Conservation (phyloP, 2,113 vertebrate species). For the Colinus virginianus region DNA sequence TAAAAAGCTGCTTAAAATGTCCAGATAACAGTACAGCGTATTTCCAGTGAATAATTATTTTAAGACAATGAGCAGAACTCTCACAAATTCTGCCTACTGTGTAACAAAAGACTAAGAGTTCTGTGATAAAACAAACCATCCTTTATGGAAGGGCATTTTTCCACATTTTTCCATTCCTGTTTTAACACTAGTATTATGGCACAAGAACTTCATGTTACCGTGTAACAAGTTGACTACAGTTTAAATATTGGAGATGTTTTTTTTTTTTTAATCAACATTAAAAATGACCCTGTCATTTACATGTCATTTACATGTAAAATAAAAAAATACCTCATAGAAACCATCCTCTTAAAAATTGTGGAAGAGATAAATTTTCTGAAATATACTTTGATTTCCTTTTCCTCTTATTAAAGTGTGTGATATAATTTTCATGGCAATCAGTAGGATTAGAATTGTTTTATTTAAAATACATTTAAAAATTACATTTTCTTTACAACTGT, state of each 20-base stretch:
- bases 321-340: neutral
- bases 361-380: neutral
- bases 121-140: neutral
- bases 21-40: neutral
- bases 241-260: neutral
- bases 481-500: neutral
- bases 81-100: neutral
- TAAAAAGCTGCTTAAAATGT: neutral
- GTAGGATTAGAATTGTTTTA: accelerated
- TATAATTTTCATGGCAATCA: neutral
- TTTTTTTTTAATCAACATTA: neutral
- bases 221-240: neutral
- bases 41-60: neutral
- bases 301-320: neutral
- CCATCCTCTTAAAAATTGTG: neutral
- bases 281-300: neutral
- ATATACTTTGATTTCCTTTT: neutral
- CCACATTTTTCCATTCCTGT: neutral
- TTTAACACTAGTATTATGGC: neutral
- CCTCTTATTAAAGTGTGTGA: neutral
- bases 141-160: neutral
- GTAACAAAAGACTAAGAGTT: neutral
- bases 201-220: neutral
- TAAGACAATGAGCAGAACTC: neutral
- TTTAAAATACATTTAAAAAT: neutral